These are phyloP conservation scores for Catharus fuscescens DNA, from an alignment of 2,113 vertebrate species.

Conservation along the genomic window DNA sequence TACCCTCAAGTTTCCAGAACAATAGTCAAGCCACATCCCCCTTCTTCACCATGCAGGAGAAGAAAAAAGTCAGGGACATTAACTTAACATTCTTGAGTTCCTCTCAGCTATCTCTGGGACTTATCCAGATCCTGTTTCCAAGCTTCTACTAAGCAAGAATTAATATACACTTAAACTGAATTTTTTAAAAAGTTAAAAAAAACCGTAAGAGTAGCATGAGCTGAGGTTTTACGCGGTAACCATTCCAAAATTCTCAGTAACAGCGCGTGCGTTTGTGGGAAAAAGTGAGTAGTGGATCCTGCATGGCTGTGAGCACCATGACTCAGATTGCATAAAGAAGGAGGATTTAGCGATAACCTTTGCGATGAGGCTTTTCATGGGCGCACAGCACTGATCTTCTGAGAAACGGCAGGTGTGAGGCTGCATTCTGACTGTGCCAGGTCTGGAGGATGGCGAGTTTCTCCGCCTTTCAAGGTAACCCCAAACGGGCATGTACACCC, in stretches of 20 bases:
- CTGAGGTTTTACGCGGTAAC: not conserved
- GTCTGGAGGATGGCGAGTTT: not conserved
- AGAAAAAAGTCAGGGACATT: not conserved
- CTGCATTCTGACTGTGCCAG: not conserved
- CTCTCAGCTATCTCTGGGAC: not conserved
- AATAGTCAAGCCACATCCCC: conserved; percentile 44
- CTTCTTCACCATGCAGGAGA: not conserved
- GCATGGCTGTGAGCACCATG: not conserved
- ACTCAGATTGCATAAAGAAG: conserved; percentile 13
- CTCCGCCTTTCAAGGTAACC: not conserved
- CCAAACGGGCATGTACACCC: not conserved
- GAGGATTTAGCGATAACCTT: conserved; percentile 22
- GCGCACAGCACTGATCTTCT: not conserved
- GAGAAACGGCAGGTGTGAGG: conserved; percentile 30
- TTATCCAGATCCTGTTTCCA: not conserved
- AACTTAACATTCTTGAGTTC: not conserved
- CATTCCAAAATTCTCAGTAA: conserved; percentile 56
- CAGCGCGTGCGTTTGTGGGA: not conserved
- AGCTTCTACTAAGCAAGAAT: not conserved
- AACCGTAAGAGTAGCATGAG: not conserved
- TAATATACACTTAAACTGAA: not conserved
- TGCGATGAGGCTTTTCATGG: not conserved
- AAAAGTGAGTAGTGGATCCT: conserved; percentile 25
- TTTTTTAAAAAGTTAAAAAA: not conserved
- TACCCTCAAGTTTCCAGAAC: conserved; percentile 33